phyloP scores from a whole-genome alignment of 2,888 invertebrate genomes.

The Unio pictorum region DNA sequence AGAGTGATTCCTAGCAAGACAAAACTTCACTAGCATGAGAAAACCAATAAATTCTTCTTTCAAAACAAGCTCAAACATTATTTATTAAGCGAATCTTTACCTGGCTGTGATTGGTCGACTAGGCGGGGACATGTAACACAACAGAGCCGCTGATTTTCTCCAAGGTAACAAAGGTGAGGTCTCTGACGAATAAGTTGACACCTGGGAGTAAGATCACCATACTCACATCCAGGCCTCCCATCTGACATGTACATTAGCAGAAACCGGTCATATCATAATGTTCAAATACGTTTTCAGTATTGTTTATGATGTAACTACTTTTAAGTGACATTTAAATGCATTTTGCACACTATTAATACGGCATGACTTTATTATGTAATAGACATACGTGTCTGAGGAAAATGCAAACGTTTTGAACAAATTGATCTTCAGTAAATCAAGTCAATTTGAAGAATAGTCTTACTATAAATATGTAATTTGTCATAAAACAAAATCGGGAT shows the following conservation, averaged over 20 bases:
- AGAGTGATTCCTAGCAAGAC: too few relatives aligned
- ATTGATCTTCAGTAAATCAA: too few relatives aligned
- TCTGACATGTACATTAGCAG: background rate
- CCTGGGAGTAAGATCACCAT: conserved; percentile 51
- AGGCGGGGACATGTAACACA: conserved; percentile 54
- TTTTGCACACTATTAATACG: background rate
- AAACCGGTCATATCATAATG: too few relatives aligned
- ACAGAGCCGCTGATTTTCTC: conserved; percentile 57
- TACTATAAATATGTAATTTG: too few relatives aligned
- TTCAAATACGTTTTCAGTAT: background rate
- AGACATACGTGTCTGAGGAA: too few relatives aligned
- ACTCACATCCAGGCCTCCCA: conserved; percentile 41
- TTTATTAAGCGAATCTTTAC: conserved; percentile 20
- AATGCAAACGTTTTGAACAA: too few relatives aligned
- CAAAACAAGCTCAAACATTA: too few relatives aligned
- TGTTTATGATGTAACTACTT: background rate
- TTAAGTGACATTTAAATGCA: background rate
- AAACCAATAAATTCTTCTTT: too few relatives aligned
- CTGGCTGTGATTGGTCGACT: conserved; percentile 30
- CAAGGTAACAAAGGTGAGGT: conserved; percentile 53
- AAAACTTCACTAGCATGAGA: too few relatives aligned
- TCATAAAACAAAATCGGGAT: too few relatives aligned
- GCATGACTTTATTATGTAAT: too few relatives aligned
- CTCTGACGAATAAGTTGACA: conserved; percentile 47
- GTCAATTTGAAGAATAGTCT: too few relatives aligned